Conservation (phyloP, 1,140 invertebrate genomes). For the Charaxes varanes region DNA sequence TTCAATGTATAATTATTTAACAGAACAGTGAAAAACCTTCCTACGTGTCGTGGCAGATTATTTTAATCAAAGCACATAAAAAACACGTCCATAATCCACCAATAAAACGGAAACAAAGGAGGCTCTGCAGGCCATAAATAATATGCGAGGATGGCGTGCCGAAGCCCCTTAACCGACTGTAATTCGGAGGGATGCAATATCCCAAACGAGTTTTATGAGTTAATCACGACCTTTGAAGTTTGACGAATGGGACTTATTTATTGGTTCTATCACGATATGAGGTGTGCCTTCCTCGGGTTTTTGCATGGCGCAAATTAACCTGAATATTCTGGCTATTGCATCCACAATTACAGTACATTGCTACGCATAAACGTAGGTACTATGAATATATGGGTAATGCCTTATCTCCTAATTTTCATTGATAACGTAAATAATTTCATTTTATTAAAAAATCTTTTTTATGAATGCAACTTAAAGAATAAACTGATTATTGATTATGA, state of each 20-base stretch:
- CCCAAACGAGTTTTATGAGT: constrained; percentile 49
- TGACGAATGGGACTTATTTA: constrained; percentile 58
- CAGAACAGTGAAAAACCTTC: not conserved
- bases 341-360: not conserved
- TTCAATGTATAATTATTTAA: no score
- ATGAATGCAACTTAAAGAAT: no score
- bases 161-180: constrained; percentile 26
- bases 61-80: constrained; percentile 14
- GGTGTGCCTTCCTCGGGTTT: constrained; percentile 9
- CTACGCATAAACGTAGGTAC: no score
- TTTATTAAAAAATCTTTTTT: no score
- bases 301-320: constrained; percentile 1
- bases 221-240: constrained; percentile 62
- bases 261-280: constrained; percentile 46
- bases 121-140: constrained; percentile 25
- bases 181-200: constrained; percentile 32
- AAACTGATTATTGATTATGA: no score
- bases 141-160: constrained; percentile 39
- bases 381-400: no score
- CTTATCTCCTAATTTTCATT: no score
- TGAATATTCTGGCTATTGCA: no score
- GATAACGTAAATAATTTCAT: no score
- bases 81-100: constrained; percentile 15
- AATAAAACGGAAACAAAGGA: constrained; percentile 21
- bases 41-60: constrained; percentile 13